A percentile compares a stretch with the other conserved stretches of the same genome.
Conservation (phyloP, 2,113 vertebrate genomes). For the Malurus melanocephalus region DNA sequence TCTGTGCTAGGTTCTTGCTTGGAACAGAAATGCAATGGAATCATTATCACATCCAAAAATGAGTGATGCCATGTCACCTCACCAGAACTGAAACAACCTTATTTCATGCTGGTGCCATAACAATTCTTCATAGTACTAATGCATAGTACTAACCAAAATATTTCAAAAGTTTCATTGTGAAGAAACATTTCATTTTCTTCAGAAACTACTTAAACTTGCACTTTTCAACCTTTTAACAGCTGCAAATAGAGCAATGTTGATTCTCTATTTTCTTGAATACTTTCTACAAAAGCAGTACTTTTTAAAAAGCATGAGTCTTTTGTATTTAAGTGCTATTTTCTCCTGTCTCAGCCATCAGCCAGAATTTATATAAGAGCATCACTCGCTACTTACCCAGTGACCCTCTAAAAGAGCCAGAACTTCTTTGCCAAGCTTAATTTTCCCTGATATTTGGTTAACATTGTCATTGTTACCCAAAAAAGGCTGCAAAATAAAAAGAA, state of each 20-base stretch:
- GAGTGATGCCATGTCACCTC: neutral
- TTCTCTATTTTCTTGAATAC: neutral
- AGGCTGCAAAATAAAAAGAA: constrained; percentile 76
- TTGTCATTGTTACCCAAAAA: constrained; percentile 94
- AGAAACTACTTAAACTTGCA: neutral
- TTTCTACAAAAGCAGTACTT: neutral
- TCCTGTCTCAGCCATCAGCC: neutral
- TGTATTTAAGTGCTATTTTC: neutral
- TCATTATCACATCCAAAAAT: rapidly evolving
- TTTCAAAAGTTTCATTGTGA: neutral
- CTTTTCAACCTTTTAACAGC: neutral
- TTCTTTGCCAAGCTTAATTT: constrained; percentile 96
- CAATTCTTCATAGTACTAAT: neutral
- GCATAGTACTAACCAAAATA: neutral
- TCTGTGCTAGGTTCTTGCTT: neutral
- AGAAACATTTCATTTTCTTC: neutral
- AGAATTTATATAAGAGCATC: neutral
- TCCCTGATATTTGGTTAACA: constrained; percentile 93
- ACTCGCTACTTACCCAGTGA: constrained; percentile 87
- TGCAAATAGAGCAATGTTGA: neutral
- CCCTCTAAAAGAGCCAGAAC: constrained; percentile 94
- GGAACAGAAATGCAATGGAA: neutral
- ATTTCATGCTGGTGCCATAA: neutral
- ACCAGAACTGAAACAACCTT: neutral
- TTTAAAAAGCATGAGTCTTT: neutral